A percentile compares a stretch with the other conserved stretches of the same genome.
Evolutionary conservation across 2,888 invertebrate genomes (phyloP).

Genomic region (Seira musarum): DNA sequence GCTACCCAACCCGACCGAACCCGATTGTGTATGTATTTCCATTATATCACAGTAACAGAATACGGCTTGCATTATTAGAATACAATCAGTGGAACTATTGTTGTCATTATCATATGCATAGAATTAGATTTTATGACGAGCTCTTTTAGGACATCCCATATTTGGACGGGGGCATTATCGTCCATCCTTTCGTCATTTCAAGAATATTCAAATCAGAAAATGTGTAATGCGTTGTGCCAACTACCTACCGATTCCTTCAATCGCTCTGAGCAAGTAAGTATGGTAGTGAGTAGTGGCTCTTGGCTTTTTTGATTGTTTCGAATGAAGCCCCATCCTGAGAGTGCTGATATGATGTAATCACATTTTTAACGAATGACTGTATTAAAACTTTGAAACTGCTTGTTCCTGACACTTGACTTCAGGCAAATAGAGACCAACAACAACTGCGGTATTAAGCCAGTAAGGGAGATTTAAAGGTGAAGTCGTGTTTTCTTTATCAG

Average conservation of each 20-base stretch:
- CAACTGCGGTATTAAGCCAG: too few species aligned
- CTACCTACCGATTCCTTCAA: not conserved
- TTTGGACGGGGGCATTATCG: constrained; percentile 35
- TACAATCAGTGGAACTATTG: constrained; percentile 37
- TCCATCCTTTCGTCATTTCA: constrained; percentile 13
- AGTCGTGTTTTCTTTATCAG: constrained; percentile 9
- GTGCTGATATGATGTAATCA: constrained; percentile 15
- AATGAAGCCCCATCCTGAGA: not conserved
- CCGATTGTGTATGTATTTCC: constrained; percentile 27
- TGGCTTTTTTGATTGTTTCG: constrained; percentile 20
- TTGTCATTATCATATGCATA: constrained; percentile 33
- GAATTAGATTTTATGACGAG: constrained; percentile 21
- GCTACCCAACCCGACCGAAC: constrained; percentile 6
- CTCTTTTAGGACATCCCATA: constrained; percentile 35
- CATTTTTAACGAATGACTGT: constrained; percentile 2
- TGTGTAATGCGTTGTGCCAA: constrained; percentile 9
- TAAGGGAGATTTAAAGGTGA: not conserved
- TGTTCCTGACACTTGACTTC: constrained; percentile 4
- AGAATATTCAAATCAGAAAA: constrained; percentile 10
- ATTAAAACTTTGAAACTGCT: not conserved
- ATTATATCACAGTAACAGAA: constrained; percentile 19
- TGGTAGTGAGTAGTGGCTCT: not conserved
- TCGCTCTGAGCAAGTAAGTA: not conserved
- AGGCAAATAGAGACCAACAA: not conserved
- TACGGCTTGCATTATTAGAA: constrained; percentile 20